A percentile compares a stretch with the other conserved stretches of the same genome.
phyloP scores from a whole-genome alignment of 2,888 invertebrate genomes.

The Drosophila imparisetae region DNA sequence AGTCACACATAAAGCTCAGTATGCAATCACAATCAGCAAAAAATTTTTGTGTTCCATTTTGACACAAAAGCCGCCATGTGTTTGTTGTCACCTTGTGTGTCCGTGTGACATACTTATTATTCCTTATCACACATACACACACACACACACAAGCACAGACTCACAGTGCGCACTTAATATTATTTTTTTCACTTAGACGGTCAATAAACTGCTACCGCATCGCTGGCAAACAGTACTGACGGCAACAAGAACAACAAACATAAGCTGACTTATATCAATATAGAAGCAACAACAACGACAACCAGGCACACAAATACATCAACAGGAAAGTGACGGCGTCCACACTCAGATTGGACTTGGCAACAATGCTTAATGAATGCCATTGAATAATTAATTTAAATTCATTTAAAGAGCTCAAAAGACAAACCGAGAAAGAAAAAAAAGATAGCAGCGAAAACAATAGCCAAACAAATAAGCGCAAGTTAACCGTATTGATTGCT shows the following conservation, averaged over 20 bases:
- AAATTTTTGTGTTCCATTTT: constrained; percentile 69
- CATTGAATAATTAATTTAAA: constrained; percentile 44
- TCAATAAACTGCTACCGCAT: constrained; percentile 52
- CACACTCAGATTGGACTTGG: constrained; percentile 25
- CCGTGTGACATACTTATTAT: constrained; percentile 64
- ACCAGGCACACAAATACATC: constrained; percentile 10
- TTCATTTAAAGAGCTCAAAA: constrained; percentile 27
- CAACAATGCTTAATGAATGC: constrained; percentile 31
- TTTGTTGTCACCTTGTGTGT: constrained; percentile 39
- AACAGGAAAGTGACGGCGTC: constrained; percentile 29
- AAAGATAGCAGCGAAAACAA: constrained; percentile 15
- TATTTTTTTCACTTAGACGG: constrained; percentile 39
- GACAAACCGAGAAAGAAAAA: constrained; percentile 1
- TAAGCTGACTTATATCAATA: constrained; percentile 6
- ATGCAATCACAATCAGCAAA: constrained; percentile 57
- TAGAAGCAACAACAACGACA: constrained; percentile 18
- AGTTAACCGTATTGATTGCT: constrained; percentile 67
- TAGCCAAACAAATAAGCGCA: constrained; percentile 42
- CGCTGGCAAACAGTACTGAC: constrained; percentile 41
- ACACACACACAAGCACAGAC: constrained; percentile 12
- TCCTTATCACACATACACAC: constrained; percentile 49
- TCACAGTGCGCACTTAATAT: constrained; percentile 38
- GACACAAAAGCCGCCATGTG: constrained; percentile 62
- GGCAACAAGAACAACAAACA: constrained; percentile 23
- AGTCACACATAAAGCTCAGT: constrained; percentile 15